Percentiles rank a stretch among this genome's conserved stretches.
phyloP scores from a whole-genome alignment of 1,140 invertebrate species.

The Thaumatotibia leucotreta region DNA sequence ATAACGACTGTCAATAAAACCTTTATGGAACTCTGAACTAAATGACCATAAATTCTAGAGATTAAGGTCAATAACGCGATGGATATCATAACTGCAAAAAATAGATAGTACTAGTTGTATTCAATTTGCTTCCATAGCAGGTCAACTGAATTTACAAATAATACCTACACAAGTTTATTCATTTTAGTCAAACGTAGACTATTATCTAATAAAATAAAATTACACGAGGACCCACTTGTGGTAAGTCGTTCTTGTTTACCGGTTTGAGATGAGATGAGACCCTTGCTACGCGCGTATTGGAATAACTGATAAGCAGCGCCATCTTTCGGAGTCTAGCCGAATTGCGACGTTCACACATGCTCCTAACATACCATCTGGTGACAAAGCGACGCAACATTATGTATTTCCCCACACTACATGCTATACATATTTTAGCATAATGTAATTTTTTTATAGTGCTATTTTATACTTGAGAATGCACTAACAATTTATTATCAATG shows the following conservation, averaged over 20 bases:
- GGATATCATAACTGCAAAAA: slow-evolving; percentile 59
- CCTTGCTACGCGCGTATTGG: background rate
- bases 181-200: slow-evolving; percentile 24
- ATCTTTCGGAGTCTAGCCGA: slow-evolving; percentile 29
- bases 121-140: background rate
- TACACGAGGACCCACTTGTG: too few relatives aligned
- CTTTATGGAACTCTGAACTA: slow-evolving; percentile 57
- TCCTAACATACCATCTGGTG: slow-evolving; percentile 42
- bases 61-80: slow-evolving; percentile 69
- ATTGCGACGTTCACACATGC: slow-evolving; percentile 27
- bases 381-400: slow-evolving; percentile 6
- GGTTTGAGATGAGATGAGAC: too few relatives aligned
- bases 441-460: too few relatives aligned
- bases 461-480: too few relatives aligned
- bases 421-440: too few relatives aligned
- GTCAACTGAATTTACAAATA: background rate
- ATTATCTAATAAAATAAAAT: too few relatives aligned
- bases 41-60: slow-evolving; percentile 64
- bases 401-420: background rate
- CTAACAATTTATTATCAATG: too few relatives aligned
- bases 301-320: slow-evolving; percentile 25
- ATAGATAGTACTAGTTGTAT: background rate
- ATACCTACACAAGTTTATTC: background rate
- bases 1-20: slow-evolving; percentile 61
- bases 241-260: too few relatives aligned